Evolutionary conservation across 2,113 vertebrate species (phyloP), one percentile per base, ranked within the genome.

Genomic region (Urocitellus parryii): DNA sequence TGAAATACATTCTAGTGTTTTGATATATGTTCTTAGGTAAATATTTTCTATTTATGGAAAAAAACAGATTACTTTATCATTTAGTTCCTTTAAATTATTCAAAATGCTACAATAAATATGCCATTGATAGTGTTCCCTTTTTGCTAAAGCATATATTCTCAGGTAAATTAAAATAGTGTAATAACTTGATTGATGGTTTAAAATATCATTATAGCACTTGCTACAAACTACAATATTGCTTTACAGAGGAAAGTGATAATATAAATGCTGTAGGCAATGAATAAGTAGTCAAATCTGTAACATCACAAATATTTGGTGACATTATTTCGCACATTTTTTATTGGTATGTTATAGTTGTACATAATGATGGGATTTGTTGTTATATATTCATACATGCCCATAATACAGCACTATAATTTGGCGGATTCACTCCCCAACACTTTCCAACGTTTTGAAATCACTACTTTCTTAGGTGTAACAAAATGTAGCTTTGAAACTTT

Each of bases 1-100:
- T n/a, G 42, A 27, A 79, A 74, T 61, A 37, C 48, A 37, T 61
- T 51, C 58, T 13, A 90, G 17, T n/a, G 9, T 37, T 37, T 70
- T 80, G 14, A 65, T 25, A 63, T 8, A 72, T 81, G 2, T n/a
- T 42, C 67, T 39, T 63, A 58, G 7, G 56, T 58, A 58, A 58
- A 58, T 87, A 86, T 89, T 91, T 29, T 29, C 7, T 77, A 25
- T 77, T 81, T 80, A 65, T 65, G 10, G 27, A 86, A 68, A 77
- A 24, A 22, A 67, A 51, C 37, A 65, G 27, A 73, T 45, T 56
- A 76, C 51, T 81, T 77, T 1, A 67, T 73, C 53, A 27, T 86
- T 87, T 81, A 78, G 11, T 56, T 92, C 20, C 42, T 84, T 61
- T 68, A 27, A 90, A 51, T 95, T 94, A 96, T 84, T 95, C 8